Conservation (phyloP, 1,140 invertebrate species). For the Brachionus koreanus region DNA sequence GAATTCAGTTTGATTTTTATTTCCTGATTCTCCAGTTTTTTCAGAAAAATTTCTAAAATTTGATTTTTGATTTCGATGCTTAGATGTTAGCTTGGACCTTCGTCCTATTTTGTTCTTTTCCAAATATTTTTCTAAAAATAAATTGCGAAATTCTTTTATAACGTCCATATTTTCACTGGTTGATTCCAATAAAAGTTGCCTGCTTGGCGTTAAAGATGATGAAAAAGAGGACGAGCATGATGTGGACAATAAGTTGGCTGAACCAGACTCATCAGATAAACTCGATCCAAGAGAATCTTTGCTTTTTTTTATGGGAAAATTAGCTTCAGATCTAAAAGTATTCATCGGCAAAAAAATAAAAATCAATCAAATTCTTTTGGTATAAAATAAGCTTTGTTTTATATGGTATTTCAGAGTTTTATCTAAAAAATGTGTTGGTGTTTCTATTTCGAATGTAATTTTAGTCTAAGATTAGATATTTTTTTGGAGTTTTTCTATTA, state of each 20-base stretch:
- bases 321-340: not conserved
- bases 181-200: constrained; percentile 10
- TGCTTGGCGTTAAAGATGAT: not conserved
- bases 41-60: not conserved
- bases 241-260: not conserved
- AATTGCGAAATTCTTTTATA: constrained; percentile 40
- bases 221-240: not conserved
- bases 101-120: constrained; percentile 42
- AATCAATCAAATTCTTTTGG: not conserved
- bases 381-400: not conserved
- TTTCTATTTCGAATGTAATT: constrained; percentile 12
- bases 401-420: not conserved
- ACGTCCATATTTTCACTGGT: constrained; percentile 29
- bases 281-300: not conserved
- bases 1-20: not conserved
- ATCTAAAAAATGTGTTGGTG: constrained; percentile 14
- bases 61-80: not conserved
- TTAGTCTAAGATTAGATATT: constrained; percentile 39
- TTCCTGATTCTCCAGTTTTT: not conserved
- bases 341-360: constrained; percentile 1
- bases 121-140: constrained; percentile 43
- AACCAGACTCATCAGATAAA: not conserved
- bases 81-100: constrained; percentile 20
- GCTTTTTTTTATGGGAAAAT: not conserved
- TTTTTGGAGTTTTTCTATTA: not conserved